Percentiles rank a stretch among this genome's conserved stretches.
Evolutionary conservation across 2,797 vertebrate species (phyloP).

Genomic region (Phrynocephalus guinanensis): DNA sequence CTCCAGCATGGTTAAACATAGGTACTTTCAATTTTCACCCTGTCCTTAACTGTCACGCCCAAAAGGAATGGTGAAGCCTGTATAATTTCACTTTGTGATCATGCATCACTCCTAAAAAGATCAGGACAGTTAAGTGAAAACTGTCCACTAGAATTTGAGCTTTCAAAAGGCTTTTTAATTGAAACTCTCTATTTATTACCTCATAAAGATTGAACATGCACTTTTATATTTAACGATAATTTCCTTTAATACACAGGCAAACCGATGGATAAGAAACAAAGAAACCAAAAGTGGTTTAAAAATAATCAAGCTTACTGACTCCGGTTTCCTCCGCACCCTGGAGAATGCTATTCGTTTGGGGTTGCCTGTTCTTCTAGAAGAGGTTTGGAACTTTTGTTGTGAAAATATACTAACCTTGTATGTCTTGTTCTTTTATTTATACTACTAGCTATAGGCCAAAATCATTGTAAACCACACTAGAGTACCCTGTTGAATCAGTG

Average conservation of each 20-base stretch:
- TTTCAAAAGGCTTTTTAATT: neutral
- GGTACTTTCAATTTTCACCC: neutral
- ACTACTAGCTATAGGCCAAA: neutral
- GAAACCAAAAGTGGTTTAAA: constrained; percentile 84
- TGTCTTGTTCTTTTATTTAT: constrained; percentile 1
- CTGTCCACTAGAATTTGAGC: neutral
- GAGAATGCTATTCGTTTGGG: constrained; percentile 87
- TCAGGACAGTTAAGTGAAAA: neutral
- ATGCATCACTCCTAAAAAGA: neutral
- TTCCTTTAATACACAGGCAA: constrained; percentile 78
- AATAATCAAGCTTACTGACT: constrained; percentile 87
- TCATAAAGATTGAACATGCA: neutral
- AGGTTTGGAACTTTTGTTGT: constrained; percentile 73
- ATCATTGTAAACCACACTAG: too few species aligned
- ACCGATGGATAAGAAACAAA: constrained; percentile 88
- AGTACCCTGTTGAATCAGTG: too few species aligned
- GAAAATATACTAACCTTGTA: neutral
- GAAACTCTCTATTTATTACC: neutral
- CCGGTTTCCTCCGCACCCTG: constrained; percentile 81
- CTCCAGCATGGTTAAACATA: neutral
- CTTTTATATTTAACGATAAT: neutral
- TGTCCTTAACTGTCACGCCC: neutral
- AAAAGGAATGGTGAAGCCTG: neutral
- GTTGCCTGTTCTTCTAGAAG: constrained; percentile 85
- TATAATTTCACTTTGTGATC: neutral